Base-by-base conservation (phyloP, 1,140 invertebrate species). In the Penaeus indicus region DNA sequence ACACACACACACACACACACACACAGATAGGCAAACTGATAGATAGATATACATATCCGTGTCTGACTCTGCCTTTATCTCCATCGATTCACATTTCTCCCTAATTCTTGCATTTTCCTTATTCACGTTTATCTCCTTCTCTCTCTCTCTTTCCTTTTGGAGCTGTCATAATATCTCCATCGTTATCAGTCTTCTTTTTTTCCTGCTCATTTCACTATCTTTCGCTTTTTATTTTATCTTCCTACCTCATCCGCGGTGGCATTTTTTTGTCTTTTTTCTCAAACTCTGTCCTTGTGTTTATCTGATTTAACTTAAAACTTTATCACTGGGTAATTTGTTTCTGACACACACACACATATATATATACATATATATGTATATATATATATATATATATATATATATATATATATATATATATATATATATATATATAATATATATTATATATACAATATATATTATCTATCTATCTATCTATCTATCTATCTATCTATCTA, bases 161-260 rank as follows among this genome's bases (percentile, higher is more conserved):
- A 60, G 63, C 10, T 86, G 78, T 91, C 91, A 92, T 84, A 91
- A 91, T 95, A 94, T 61, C n/a, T 77, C 72, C 47, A 27, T 77
- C 72, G 32, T 42, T 75, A 25, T 75, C 72, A 32, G 25, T 75
- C 72, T 75, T 38, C 42, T n/a, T 69, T n/a, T 27, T 18, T 75
- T 25, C 42, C 72, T 75, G 18, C 42, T 38, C 27, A 1, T 75
- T 13, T 75, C 72, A 38, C 8, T 75, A 25, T 75, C 72, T 75
- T 38, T 75, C 11, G 11, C 11, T 75, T n/a, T 77, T 32, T 77
- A 19, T 77, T 77, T 25, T 77, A 3, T 77, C 67, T 72, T 19
- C 22, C 67, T 72, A 11, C 25, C 72, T 77, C 72, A 21, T 4
- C n/a, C 72, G 27, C 72, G 18, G 18, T 10, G 27, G 27, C 72